Percentiles rank a stretch among this genome's conserved stretches.
phyloP scores from a whole-genome alignment of 2,113 vertebrate species.

The Ramphastos sulfuratus region DNA sequence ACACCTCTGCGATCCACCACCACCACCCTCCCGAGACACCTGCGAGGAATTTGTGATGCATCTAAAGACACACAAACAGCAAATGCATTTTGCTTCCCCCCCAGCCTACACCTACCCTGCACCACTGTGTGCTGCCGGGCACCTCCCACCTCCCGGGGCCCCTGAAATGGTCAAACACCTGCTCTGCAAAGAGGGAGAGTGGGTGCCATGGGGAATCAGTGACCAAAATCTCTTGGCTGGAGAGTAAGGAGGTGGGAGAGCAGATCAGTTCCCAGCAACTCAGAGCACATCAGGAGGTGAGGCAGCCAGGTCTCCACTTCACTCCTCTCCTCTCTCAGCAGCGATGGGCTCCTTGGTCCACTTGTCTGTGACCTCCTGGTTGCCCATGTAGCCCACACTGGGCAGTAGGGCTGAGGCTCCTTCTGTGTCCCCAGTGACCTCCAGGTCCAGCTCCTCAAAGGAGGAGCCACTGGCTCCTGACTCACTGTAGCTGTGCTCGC shows the following conservation, averaged over 20 bases:
- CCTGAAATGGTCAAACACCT: not conserved
- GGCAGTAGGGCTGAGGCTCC: slow-evolving; percentile 42
- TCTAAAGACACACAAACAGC: not conserved
- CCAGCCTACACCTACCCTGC: not conserved
- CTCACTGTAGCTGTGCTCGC: slow-evolving; percentile 86
- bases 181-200: slow-evolving; percentile 41
- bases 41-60: not conserved
- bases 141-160: not conserved
- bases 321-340: slow-evolving; percentile 74
- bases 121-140: not conserved
- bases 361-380: slow-evolving; percentile 60
- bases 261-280: slow-evolving; percentile 36
- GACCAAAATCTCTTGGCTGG: slow-evolving; percentile 17
- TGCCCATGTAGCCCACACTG: not conserved
- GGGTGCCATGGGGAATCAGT: not conserved
- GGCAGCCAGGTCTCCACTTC: not conserved
- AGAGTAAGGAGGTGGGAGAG: slow-evolving; percentile 54
- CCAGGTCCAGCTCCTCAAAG: slow-evolving; percentile 95
- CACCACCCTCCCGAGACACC: not conserved
- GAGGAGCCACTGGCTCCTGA: slow-evolving; percentile 92
- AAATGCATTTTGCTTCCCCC: not conserved
- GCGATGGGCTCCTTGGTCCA: slow-evolving; percentile 69
- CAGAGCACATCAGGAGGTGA: not conserved
- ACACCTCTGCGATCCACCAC: not conserved
- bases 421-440: slow-evolving; percentile 62